Conservation (phyloP, 1,140 invertebrate genomes). For the Drosophila funebris region DNA sequence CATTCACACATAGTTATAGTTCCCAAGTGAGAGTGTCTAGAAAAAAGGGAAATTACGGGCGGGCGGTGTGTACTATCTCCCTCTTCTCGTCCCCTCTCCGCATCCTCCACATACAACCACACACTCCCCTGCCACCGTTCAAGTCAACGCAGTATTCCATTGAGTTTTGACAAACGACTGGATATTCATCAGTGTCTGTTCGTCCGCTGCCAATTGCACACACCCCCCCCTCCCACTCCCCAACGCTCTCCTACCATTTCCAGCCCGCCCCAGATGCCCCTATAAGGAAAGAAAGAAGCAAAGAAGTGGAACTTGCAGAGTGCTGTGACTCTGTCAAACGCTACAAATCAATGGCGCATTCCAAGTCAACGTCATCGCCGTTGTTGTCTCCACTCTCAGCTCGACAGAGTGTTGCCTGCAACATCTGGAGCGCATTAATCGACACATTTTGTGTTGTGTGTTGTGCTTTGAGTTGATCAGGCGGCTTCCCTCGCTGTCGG, state of each 20-base stretch:
- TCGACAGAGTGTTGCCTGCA: conserved; percentile 47
- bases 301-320: conserved; percentile 31
- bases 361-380: conserved; percentile 52
- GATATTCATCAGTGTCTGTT: conserved; percentile 80
- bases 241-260: too few relatives aligned
- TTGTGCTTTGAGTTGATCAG: conserved; percentile 62
- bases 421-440: conserved; percentile 81
- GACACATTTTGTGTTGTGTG: conserved; percentile 60
- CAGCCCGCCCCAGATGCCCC: conserved; percentile 20
- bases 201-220: conserved; percentile 17
- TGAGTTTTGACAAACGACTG: conserved; percentile 81
- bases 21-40: background rate
- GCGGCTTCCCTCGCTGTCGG: conserved; percentile 8
- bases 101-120: background rate
- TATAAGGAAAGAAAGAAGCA: conserved; percentile 16
- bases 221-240: background rate
- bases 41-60: background rate
- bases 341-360: conserved; percentile 80
- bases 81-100: background rate
- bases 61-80: background rate
- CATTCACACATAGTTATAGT: conserved; percentile 56
- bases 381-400: conserved; percentile 2
- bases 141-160: conserved; percentile 67
- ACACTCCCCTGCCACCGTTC: background rate
- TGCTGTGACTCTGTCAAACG: conserved; percentile 31